Conservation (phyloP, 2,888 invertebrate species). For the Caenorhabditis sp. region DNA sequence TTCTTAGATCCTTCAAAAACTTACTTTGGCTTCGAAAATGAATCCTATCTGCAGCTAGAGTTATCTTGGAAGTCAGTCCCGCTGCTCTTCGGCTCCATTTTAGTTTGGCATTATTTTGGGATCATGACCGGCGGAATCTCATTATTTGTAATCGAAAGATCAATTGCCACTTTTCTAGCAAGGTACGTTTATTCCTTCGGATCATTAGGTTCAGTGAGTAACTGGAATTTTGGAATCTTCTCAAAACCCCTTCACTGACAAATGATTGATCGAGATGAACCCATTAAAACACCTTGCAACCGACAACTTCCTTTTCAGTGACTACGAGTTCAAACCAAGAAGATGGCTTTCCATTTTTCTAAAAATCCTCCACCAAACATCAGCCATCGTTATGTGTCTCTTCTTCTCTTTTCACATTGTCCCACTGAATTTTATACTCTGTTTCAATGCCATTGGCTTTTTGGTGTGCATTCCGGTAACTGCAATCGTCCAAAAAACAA, state of each 20-base stretch:
- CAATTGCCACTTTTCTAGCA: too few species aligned
- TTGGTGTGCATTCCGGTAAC: background rate
- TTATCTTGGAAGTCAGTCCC: slow-evolving; percentile 8
- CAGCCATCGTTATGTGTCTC: background rate
- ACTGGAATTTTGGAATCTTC: too few species aligned
- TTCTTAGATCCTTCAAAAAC: slow-evolving; percentile 11
- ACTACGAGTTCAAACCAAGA: slow-evolving; percentile 9
- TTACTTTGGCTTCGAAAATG: slow-evolving; percentile 4
- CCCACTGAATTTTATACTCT: background rate
- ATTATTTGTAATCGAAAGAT: slow-evolving; percentile 5
- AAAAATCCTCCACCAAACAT: background rate
- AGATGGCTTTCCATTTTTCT: background rate
- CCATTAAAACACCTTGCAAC: too few species aligned
- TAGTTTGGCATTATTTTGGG: slow-evolving; percentile 24
- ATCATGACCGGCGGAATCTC: slow-evolving; percentile 12
- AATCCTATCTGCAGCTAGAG: background rate
- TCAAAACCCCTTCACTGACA: too few species aligned
- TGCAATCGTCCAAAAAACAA: background rate
- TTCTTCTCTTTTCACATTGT: slow-evolving; percentile 13
- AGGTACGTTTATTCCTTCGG: too few species aligned
- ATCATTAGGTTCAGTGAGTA: too few species aligned
- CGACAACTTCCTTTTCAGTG: background rate
- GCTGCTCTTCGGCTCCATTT: slow-evolving; percentile 9
- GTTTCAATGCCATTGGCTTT: slow-evolving; percentile 7
- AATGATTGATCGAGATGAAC: too few species aligned